Evolutionary conservation across 23 tunicate species (phyloP), one percentile per base, ranked within the genome.

Genomic region (Pegea sp.): DNA sequence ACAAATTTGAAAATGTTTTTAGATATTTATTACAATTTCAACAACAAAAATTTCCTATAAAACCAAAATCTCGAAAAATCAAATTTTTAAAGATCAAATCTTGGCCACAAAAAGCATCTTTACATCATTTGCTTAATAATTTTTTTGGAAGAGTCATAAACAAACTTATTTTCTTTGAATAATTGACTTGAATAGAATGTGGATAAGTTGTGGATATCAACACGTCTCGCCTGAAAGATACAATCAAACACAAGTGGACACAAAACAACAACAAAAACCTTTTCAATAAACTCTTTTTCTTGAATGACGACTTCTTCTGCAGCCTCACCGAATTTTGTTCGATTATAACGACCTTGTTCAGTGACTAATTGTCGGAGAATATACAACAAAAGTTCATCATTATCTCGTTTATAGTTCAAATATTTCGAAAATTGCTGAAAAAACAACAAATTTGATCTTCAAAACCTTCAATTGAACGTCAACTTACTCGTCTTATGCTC

Each of bases 341-440:
- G 69, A 22, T 86, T 69, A 28, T 64, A 91, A 13, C 64, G 22
- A 8, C 62, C 34, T 29, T 91, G 92, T 38, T 91, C 99, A 33
- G 71, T 33, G 20, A 91, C 57, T 22, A 91, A 69, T 49, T 91
- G 99, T 16, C 81, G 76, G 11, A 91, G 62, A 27, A 91, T 67
- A 64, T 61, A 91, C 28, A 91, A 65, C 34, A 91, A 73, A 22
- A 91, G 69, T 42, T 91, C 99, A 56, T 91, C 73, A 78, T 91
- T 91, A 65, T 78, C 99, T 63, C 75, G 74, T 46, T 79, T 91
- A 69, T 86, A 91, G 68, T 72, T 74, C 30, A 91, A 56, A 33
- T 77, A 91, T 28, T 77, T 62, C 1, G 93, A 72, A 59, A 91
- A 91, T 7, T 87, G 58, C 73, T 90, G 65, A 26, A 62, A 53